Evolutionary conservation across 2,113 vertebrate species (phyloP), one percentile per base, ranked within the genome.

Genomic region (Cyanoderma ruficeps): DNA sequence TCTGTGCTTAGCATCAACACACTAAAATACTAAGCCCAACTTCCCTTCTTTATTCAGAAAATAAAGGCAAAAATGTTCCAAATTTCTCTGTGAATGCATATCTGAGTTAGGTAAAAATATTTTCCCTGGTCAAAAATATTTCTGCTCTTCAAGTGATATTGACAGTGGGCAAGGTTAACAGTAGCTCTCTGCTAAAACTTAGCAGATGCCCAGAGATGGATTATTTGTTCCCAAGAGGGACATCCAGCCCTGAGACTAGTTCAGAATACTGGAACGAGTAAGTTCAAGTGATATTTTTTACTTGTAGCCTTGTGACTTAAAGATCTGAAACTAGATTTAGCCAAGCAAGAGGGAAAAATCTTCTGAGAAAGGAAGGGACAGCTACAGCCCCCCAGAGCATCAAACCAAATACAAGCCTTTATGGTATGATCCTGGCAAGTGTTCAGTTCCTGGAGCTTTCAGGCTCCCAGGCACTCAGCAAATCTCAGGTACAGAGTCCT

Each of bases 371-470:
- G 74, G 57, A 88, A 39, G 74, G 68, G 90, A 68, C 22, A 55
- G 57, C 86, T 60, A 88, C 44, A 84, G 69, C 23, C 42, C 42
- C 53, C 53, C 20, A 50, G 64, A 93, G 68, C 49, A 64, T 28
- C 47, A 78, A 85, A 86, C 35, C 30, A 83, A 90, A 71, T 17
- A 41, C 4, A 75, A 52, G 44, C 69, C 88, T 89, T 95, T 61
- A 65, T 0, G 28, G 77, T 41, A 39, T 24, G 44, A 83, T 79
- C 80, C 83, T 95, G 94, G 89, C 56, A 92, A 68, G 49, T 87
- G 93, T 90, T 96, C 69, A 92, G 93, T 90, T 90, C 92, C 86
- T 94, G 76, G 65, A 87, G 74, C 64, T 93, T 60, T 63, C 81
- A 74, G 78, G 65, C 81, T 80, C 83, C 75, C 69, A 87, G 94